Conservation (phyloP, 2,888 invertebrate genomes). For the Mactromeris polynyma region DNA sequence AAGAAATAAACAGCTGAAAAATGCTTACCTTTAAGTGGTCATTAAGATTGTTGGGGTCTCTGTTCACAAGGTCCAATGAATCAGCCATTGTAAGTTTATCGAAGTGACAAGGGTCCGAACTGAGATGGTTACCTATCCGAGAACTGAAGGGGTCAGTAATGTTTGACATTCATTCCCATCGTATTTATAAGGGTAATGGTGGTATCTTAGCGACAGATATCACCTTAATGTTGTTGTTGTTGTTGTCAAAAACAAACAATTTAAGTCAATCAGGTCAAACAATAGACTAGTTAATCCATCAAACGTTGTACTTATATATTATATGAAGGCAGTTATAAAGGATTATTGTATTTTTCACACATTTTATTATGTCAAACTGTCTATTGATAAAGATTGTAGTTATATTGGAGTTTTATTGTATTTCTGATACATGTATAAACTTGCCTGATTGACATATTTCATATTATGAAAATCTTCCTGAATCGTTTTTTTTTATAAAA, state of each 20-base stretch:
- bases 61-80: background rate
- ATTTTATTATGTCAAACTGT: background rate
- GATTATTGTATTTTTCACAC: conserved; percentile 9
- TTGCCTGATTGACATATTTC: background rate
- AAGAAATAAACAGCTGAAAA: too few species aligned
- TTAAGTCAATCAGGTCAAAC: background rate
- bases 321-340: background rate
- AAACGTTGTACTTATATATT: background rate
- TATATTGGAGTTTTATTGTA: background rate
- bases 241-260: background rate
- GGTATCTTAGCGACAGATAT: background rate
- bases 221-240: background rate
- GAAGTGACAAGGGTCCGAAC: background rate
- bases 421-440: background rate
- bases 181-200: background rate
- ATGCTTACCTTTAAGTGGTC: background rate
- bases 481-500: too few species aligned
- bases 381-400: background rate
- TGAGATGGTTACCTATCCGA: background rate
- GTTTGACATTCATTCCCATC: background rate
- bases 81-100: background rate
- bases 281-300: background rate
- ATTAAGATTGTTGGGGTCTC: background rate
- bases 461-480: background rate
- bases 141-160: background rate